Evolutionary conservation across 2,888 invertebrate genomes (phyloP), one percentile per base, ranked within the genome.

Genomic region (Cephus spinipes): DNA sequence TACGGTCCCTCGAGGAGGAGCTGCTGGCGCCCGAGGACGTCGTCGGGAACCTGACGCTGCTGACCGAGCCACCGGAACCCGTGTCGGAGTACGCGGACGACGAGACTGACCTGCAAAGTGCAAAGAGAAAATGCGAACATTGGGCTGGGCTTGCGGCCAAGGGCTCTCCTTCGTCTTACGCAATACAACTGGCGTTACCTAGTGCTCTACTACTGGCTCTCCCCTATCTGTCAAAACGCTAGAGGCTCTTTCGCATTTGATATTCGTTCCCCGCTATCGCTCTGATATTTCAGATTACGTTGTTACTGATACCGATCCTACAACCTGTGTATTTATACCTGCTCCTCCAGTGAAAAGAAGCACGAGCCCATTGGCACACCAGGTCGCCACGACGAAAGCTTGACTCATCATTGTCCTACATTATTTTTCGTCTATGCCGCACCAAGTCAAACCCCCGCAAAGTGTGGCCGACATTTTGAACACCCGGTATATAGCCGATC

Each of bases 41-140:
- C 11, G 83, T 76, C 55, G 76, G 80, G 74, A 80, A 80, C 71
- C 77, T 78, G 32, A 30, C 68, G 76, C 80, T 79, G 69, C 84
- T 79, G 30, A 81, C 81, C 68, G 83, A 69, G 32, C 74, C 75
- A 35, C 73, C 83, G 75, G 84, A 83, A 78, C 85, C 83, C 82
- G 83, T 73, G 81, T 89, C 87, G 82, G 85, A 85, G 87, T 87
- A 89, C 83, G 85, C 69, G 77, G 87, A 83, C 78, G 89, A 88
- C 81, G 88, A 87, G 84, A 90, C 88, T 87, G 90, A 90, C 87
- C 91, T 91, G 90, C 80, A 85, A 86, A 84, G 31, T 83, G 83
- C 76, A 80, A 77, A 76, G 69, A 73, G 36, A 71, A 23, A 36
- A 74, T 74, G 74, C 74, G 74, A 34, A 33, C 31, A 31, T 30